Evolutionary conservation across 2,113 vertebrate species (phyloP).

Genomic region (Halichoerus grypus): DNA sequence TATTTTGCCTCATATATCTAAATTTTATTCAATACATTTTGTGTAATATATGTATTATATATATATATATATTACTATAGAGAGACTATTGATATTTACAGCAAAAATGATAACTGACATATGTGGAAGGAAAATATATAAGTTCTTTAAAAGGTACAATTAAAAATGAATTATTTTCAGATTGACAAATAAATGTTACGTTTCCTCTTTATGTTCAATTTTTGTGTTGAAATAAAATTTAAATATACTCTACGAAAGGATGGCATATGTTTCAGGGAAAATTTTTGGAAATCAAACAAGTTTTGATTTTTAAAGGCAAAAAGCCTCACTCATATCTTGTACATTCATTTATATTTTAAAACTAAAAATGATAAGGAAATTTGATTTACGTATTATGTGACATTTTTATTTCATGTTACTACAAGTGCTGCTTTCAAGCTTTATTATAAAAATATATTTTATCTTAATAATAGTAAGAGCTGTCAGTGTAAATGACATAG

Average conservation of each 20-base stretch:
- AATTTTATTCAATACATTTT: neutral
- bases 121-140: neutral
- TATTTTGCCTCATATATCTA: neutral
- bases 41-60: neutral
- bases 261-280: neutral
- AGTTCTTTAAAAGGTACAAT: neutral
- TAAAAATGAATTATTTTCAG: neutral
- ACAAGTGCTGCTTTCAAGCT: neutral
- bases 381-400: neutral
- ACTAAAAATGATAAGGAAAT: neutral
- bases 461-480: neutral
- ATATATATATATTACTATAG: neutral
- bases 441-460: neutral
- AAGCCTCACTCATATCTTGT: neutral
- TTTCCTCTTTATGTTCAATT: neutral
- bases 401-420: neutral
- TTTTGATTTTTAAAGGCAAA: neutral
- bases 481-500: neutral
- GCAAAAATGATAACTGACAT: neutral
- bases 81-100: neutral
- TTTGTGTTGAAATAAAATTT: neutral
- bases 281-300: neutral
- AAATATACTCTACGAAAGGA: neutral
- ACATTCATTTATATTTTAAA: neutral
- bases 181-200: neutral